Conservation (phyloP, 2,113 vertebrate genomes). For the Gadus macrocephalus region DNA sequence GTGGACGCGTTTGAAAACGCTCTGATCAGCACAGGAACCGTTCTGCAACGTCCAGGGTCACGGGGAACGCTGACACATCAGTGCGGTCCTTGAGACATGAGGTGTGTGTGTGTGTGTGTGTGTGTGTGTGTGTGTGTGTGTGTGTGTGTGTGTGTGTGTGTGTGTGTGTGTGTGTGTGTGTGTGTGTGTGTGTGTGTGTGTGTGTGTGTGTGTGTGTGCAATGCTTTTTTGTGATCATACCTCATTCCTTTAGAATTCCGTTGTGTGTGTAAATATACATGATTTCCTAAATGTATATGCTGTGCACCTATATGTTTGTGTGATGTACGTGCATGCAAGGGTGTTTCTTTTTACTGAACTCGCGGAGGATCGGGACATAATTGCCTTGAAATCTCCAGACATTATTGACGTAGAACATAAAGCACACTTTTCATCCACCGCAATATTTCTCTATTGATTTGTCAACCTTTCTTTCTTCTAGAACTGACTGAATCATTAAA, state of each 20-base stretch:
- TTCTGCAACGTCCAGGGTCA: constrained; percentile 28
- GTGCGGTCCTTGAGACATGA: constrained; percentile 16
- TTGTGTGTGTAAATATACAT: too few species aligned
- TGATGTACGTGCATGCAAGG: background rate
- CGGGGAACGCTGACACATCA: constrained; percentile 42
- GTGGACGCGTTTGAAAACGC: constrained; percentile 28
- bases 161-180: constrained; percentile 7
- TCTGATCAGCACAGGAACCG: constrained; percentile 38
- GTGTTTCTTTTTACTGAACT: background rate
- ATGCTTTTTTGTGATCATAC: background rate
- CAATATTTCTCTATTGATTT: too few species aligned
- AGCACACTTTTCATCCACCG: too few species aligned
- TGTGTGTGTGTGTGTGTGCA: background rate
- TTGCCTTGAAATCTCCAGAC: background rate
- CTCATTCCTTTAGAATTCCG: too few species aligned
- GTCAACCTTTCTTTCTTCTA: background rate
- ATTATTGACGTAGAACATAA: background rate
- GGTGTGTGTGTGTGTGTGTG: constrained; percentile 8
- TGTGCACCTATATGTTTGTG: background rate
- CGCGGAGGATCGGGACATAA: background rate
- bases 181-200: background rate
- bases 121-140: constrained; percentile 4
- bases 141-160: constrained; percentile 11
- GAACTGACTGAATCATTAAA: background rate
- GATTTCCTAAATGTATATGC: too few species aligned